These are phyloP conservation scores for Rhea americana DNA, from an alignment of 2,113 vertebrate species.

Conservation along the genomic window DNA sequence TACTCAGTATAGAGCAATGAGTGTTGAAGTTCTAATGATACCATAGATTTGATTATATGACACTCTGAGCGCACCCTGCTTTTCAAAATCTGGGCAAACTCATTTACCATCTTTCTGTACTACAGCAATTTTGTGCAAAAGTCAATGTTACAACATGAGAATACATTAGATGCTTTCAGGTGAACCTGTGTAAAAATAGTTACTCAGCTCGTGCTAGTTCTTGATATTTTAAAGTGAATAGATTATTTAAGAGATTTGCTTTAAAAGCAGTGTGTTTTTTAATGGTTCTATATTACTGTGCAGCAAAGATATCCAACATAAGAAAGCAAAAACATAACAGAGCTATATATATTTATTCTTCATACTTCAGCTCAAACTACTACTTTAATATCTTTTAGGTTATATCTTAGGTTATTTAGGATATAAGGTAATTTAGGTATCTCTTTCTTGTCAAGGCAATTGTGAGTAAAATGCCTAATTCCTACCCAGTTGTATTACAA, in stretches of 20 bases:
- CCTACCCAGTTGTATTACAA: background rate
- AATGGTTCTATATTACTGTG: too few relatives aligned
- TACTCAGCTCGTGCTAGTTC: background rate
- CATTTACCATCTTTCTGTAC: background rate
- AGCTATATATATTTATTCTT: too few relatives aligned
- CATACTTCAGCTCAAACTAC: too few relatives aligned
- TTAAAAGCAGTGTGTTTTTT: too few relatives aligned
- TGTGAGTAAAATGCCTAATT: background rate
- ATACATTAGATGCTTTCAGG: background rate
- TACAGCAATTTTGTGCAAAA: background rate
- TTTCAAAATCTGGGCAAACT: background rate
- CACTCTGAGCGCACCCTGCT: background rate
- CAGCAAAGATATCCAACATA: too few relatives aligned
- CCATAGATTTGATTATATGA: background rate
- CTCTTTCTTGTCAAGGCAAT: background rate
- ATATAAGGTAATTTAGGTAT: background rate
- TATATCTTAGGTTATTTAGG: too few relatives aligned
- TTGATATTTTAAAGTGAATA: background rate
- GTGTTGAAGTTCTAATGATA: background rate
- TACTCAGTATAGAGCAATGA: background rate
- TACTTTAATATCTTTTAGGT: too few relatives aligned
- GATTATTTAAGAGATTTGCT: background rate
- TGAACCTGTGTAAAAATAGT: background rate
- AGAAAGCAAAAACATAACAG: too few relatives aligned
- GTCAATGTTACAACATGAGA: background rate